phyloP scores from a whole-genome alignment of 2,888 invertebrate genomes.

The Alsophila aescularia region DNA sequence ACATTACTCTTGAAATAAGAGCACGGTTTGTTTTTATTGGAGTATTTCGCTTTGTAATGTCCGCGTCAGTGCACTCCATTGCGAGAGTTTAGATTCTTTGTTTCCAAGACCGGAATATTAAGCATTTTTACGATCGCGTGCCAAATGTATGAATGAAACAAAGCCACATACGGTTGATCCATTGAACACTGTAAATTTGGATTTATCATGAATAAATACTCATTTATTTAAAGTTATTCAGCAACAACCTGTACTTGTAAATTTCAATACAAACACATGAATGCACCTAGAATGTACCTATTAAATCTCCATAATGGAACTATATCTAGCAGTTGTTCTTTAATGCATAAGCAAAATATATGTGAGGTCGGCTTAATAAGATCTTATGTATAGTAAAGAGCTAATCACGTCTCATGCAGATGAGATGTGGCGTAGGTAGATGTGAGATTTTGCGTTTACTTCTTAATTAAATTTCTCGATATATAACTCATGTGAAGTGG shows the following conservation, averaged over 20 bases:
- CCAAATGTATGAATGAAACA: background rate
- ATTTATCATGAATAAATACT: too few relatives aligned
- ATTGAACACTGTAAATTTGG: background rate
- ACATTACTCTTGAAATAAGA: conserved; percentile 28
- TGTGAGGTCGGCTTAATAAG: too few relatives aligned
- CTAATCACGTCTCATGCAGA: conserved; percentile 5
- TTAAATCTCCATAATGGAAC: too few relatives aligned
- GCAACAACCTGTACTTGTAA: too few relatives aligned
- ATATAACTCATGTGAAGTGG: conserved; percentile 57
- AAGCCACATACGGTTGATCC: background rate
- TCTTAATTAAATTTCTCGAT: conserved; percentile 66
- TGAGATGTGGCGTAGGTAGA: conserved; percentile 36
- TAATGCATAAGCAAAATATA: too few relatives aligned
- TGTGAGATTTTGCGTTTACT: conserved; percentile 51
- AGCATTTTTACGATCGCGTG: conserved; percentile 13
- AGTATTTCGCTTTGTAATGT: conserved; percentile 27
- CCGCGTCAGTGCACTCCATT: conserved; percentile 22
- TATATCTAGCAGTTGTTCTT: too few relatives aligned
- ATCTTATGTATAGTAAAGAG: background rate
- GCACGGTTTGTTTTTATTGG: conserved; percentile 31
- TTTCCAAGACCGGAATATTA: conserved; percentile 17
- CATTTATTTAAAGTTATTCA: too few relatives aligned
- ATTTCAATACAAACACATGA: too few relatives aligned
- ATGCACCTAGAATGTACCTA: too few relatives aligned
- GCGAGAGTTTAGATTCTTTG: conserved; percentile 27